These are phyloP conservation scores for Platysteira castanea DNA, from an alignment of 2,113 vertebrate species.

Conservation along the genomic window DNA sequence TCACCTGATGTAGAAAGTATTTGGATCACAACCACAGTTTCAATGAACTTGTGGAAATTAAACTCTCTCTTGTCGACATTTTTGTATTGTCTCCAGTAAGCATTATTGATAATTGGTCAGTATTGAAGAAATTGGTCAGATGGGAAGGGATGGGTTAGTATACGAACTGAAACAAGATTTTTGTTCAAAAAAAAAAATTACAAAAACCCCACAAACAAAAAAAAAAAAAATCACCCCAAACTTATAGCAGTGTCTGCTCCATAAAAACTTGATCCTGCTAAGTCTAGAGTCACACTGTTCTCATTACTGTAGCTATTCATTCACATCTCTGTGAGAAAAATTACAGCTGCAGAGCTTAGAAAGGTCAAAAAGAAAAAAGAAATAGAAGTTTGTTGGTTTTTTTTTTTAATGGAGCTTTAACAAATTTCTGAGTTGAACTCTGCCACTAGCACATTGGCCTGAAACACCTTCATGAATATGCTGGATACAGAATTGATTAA, in stretches of 20 bases:
- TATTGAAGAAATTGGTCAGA: neutral
- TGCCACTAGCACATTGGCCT: neutral
- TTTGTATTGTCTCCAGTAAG: neutral
- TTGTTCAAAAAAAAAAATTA: neutral
- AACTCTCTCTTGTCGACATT: neutral
- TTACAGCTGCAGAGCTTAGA: neutral
- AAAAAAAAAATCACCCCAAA: neutral
- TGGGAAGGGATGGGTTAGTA: neutral
- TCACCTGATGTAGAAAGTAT: neutral
- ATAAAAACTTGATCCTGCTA: neutral
- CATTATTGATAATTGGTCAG: neutral
- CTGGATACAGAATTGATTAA: neutral
- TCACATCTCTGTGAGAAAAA: neutral
- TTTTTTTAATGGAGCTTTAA: neutral
- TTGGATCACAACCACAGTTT: neutral
- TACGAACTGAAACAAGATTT: neutral
- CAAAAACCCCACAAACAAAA: fast-evolving
- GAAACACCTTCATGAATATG: neutral
- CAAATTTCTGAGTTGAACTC: neutral
- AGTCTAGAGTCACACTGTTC: neutral
- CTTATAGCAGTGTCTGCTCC: neutral
- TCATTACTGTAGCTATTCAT: neutral
- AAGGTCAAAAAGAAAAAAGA: neutral
- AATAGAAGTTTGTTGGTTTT: neutral
- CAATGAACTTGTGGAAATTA: neutral